phyloP scores from a whole-genome alignment of 2,113 vertebrate species.

The Eulemur rufifrons region DNA sequence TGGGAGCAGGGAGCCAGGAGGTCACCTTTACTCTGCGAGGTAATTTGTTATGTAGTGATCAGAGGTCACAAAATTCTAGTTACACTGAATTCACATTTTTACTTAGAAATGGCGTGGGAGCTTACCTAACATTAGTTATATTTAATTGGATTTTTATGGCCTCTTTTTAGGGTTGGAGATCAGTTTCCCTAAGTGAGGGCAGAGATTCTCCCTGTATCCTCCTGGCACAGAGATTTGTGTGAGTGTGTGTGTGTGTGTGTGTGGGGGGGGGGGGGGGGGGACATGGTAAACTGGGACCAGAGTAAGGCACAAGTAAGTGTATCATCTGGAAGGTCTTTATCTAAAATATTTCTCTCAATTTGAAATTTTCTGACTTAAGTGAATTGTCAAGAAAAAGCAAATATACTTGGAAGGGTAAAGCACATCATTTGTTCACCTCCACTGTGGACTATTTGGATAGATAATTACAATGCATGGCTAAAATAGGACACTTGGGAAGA shows the following conservation, averaged over 20 bases:
- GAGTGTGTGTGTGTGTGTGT: not conserved
- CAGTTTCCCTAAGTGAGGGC: not conserved
- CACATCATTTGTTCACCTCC: not conserved
- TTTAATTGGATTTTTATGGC: not conserved
- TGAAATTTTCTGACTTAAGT: not conserved
- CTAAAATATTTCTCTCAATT: not conserved
- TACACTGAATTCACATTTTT: not conserved
- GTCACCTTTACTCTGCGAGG: too few relatives aligned
- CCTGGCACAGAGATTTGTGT: not conserved
- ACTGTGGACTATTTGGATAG: not conserved
- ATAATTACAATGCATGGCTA: not conserved
- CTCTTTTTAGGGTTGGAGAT: not conserved
- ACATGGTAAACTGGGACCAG: not conserved
- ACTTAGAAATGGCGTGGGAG: not conserved
- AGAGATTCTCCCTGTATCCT: not conserved
- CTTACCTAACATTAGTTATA: not conserved
- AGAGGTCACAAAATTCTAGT: not conserved
- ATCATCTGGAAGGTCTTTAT: not conserved
- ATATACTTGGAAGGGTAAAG: not conserved
- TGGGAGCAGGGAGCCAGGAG: too few relatives aligned
- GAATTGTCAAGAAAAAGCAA: not conserved
- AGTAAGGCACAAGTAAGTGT: not conserved
- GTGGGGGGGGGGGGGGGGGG: too few relatives aligned
- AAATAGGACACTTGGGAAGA: not conserved
- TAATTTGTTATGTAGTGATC: not conserved